Evolutionary conservation across 2,797 vertebrate species (phyloP), one percentile per base, ranked within the genome.

Genomic region (Nannoperca obscura): DNA sequence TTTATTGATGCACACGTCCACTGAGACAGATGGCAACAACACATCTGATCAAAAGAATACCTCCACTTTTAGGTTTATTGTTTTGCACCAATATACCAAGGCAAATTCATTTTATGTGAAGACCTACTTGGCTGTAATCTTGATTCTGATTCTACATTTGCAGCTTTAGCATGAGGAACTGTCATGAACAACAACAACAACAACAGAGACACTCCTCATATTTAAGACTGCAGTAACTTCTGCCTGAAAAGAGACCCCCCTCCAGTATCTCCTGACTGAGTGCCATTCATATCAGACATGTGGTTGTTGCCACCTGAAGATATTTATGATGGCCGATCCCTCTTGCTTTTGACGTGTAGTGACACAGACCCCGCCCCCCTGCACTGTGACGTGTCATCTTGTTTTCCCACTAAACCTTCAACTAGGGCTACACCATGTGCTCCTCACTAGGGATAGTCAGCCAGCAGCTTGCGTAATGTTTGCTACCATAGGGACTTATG

Each of bases 401-500:
- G 94, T 95, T 94, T 95, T 94, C 90, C 90, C 64, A 57, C 88
- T 89, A 75, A 92, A 87, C 74, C 76, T 73, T 80, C n/a, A 5
- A 86, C 91, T 38, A 38, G 36, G 36, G 36, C 36, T 88, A 81
- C 92, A 93, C 88, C 87, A 93, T 94, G 92, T 93, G 92, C 87
- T 93, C 71, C 78, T 66, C 76, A 80, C 76, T 55, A 7, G 38
- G 20, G 71, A 71, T 40, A 50, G 76, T 75, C 70, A 32, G 76
- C 82, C 87, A 87, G 47, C 34, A 10, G 2, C 83, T 95, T 96
- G 93, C 85, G 92, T 86, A 95, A 95, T 94, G 86, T 94, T 93
- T 95, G 89, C 88, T 88, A 78, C 86, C 85, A 86, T 60, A 60
- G 82, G 60, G 78, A 27, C 80, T 82, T 82, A 82, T 87, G 87